A percentile compares a stretch with the other conserved stretches of the same genome.
phyloP scores from a whole-genome alignment of 2,888 invertebrate genomes.

The Drosophila pullipes region DNA sequence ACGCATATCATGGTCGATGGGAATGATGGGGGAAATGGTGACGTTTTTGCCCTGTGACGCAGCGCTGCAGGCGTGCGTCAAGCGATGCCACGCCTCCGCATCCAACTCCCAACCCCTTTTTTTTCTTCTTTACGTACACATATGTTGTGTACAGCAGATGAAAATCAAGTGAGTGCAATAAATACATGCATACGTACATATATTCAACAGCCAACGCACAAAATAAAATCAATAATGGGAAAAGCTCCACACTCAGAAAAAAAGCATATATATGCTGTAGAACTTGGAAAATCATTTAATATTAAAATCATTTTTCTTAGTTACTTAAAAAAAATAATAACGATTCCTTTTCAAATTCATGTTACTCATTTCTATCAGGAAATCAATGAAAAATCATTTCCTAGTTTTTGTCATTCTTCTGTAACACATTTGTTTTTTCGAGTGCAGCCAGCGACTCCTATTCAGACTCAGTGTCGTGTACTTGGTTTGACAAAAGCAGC shows the following conservation, averaged over 20 bases:
- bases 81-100: slow-evolving; percentile 38
- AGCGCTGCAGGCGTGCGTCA: slow-evolving; percentile 60
- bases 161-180: slow-evolving; percentile 71
- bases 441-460: slow-evolving; percentile 1
- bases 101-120: slow-evolving; percentile 1
- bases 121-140: not conserved
- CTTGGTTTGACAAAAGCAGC: slow-evolving; percentile 39
- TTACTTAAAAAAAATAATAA: not conserved
- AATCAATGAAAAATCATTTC: not conserved
- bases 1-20: slow-evolving; percentile 40
- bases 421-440: not conserved
- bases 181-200: slow-evolving; percentile 50
- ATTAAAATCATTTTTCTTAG: too few relatives aligned
- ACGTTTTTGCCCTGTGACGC: slow-evolving; percentile 46
- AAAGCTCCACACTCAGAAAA: slow-evolving; percentile 12
- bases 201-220: slow-evolving; percentile 35
- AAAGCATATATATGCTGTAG: not conserved
- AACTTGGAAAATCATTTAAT: not conserved
- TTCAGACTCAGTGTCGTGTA: slow-evolving; percentile 4
- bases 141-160: slow-evolving; percentile 46
- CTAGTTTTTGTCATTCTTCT: not conserved
- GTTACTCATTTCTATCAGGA: not conserved
- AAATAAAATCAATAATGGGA: slow-evolving; percentile 68
- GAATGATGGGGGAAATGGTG: slow-evolving; percentile 13
- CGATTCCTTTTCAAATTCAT: not conserved